Evolutionary conservation across 2,888 invertebrate species (phyloP), one percentile per base, ranked within the genome.

Genomic region (Microplitis deprimator): DNA sequence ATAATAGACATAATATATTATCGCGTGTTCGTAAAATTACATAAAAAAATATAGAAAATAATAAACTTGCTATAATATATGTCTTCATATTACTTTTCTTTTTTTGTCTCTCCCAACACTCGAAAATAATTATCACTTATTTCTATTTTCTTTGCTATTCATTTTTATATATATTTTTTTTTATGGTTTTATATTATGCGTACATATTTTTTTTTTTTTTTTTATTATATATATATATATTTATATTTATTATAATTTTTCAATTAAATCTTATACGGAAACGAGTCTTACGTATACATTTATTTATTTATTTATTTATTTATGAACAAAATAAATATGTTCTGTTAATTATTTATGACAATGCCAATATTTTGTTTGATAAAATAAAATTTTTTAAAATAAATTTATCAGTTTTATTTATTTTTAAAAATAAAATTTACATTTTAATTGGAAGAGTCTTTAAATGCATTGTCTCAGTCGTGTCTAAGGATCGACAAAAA

Each of bases 1-100:
- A 50, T 50, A 50, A 81, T 82, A 82, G 81, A 79, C 79, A 68
- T 82, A 82, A 86, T 86, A 87, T 86, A 87, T 87, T 86, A 86
- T 88, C 88, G 87, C 87, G 85, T 87, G 83, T 88, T 82, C 88
- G 83, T 88, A 89, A 89, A 89, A 89, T 88, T 89, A 89, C 88
- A 89, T 89, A 89, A 89, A 89, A 89, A 89, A 89, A 89, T 89
- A 89, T 89, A 89, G 89, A 89, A 89, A 89, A 89, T 89, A 89
- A 89, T 89, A 89, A 89, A 86, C 88, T 87, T 84, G 85, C 84
- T 50, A 50, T 50, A 50, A 84, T 83, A 82, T 83, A 84, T 82
- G 74, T 74, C 76, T 75, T 71, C 62, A 73, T 69, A 80, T 67
- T 29, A 39, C 61, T 73, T 76, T 78, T 79, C 78, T 80, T 77